Percentiles rank a stretch among this genome's conserved stretches.
Conservation (phyloP, 2,888 invertebrate genomes). For the Hypomecis atomaria region DNA sequence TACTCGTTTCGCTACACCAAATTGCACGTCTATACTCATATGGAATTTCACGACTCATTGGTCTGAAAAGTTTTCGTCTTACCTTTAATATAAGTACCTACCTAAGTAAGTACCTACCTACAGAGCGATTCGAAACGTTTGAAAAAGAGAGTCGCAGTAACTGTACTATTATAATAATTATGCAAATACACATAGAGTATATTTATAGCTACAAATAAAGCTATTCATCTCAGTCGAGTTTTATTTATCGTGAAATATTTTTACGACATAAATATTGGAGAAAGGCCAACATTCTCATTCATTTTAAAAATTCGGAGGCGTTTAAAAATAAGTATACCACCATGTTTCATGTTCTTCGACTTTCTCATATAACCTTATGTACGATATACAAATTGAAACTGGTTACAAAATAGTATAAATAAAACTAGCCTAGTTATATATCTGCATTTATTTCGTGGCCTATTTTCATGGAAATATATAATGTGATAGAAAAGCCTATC, state of each 20-base stretch:
- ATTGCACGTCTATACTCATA: conserved; percentile 27
- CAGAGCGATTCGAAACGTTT: conserved; percentile 1
- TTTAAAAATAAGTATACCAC: conserved; percentile 14
- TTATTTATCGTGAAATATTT: conserved; percentile 13
- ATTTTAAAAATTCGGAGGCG: conserved; percentile 22
- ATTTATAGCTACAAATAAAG: background rate
- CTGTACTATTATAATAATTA: background rate
- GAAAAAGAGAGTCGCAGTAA: background rate
- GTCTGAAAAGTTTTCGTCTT: conserved; percentile 28
- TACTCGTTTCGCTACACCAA: conserved; percentile 28
- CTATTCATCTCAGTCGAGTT: conserved; percentile 4
- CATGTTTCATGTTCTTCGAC: conserved; percentile 4
- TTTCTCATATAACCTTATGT: background rate
- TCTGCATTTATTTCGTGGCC: background rate
- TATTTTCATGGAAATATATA: conserved; percentile 8
- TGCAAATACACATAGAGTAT: background rate
- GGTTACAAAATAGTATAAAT: background rate
- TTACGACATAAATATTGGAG: conserved; percentile 23
- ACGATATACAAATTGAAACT: background rate
- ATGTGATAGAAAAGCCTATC: conserved; percentile 34
- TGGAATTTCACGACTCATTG: conserved; percentile 45
- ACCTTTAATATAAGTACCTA: background rate
- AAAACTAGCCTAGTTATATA: too few species aligned
- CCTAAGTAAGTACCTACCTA: background rate
- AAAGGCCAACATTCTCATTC: conserved; percentile 25